phyloP scores from a whole-genome alignment of 2,113 vertebrate species.

The Myocastor coypus region DNA sequence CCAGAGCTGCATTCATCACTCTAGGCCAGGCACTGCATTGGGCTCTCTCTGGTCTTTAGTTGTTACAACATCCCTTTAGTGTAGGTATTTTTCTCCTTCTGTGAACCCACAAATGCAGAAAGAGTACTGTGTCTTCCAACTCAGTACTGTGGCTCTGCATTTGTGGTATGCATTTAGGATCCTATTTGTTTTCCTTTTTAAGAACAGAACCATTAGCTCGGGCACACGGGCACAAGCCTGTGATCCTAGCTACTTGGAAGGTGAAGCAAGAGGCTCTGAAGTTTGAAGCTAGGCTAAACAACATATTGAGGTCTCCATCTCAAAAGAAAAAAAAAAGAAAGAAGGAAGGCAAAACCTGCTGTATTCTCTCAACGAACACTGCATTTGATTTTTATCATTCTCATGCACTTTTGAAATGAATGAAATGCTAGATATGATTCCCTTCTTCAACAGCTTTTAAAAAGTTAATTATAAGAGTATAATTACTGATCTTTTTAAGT shows the following conservation, averaged over 20 bases:
- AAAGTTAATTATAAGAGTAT: background rate
- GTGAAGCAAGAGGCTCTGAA: background rate
- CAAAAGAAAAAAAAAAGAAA: background rate
- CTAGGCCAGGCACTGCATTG: background rate
- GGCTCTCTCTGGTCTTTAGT: background rate
- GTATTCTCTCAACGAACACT: background rate
- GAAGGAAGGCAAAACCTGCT: background rate
- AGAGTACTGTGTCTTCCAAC: background rate
- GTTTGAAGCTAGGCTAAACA: background rate
- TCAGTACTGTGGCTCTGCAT: background rate
- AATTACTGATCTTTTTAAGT: background rate
- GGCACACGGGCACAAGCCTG: too few species aligned
- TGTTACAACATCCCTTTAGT: background rate
- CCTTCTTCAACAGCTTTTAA: background rate
- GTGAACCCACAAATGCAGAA: background rate
- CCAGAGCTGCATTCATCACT: background rate
- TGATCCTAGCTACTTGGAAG: background rate
- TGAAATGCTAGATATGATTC: background rate
- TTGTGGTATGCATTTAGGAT: background rate
- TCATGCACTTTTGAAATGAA: background rate
- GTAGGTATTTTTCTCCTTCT: background rate
- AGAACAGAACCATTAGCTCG: background rate
- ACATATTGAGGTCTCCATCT: background rate
- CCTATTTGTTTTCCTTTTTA: background rate
- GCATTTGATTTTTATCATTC: background rate